phyloP scores from a whole-genome alignment of 1,140 invertebrate genomes.

The Euglossa dilemma region DNA sequence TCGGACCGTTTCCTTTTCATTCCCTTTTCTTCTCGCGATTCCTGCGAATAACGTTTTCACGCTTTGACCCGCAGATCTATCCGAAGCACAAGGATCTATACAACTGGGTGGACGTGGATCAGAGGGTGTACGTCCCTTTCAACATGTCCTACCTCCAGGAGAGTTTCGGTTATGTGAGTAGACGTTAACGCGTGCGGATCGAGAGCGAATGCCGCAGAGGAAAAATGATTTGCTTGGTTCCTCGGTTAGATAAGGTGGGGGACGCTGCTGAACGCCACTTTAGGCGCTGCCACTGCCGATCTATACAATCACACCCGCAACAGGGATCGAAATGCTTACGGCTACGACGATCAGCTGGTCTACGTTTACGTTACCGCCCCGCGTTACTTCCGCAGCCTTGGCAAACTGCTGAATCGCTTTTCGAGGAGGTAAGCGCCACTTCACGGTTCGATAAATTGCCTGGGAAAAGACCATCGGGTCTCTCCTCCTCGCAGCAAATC shows the following conservation, averaged over 20 bases:
- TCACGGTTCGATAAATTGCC: background rate
- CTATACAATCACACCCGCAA: slow-evolving; percentile 63
- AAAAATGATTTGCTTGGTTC: slow-evolving; percentile 60
- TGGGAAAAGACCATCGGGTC: background rate
- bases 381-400: slow-evolving; percentile 75
- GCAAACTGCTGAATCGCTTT: slow-evolving; percentile 76
- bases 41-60: background rate
- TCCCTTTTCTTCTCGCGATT: background rate
- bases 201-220: background rate
- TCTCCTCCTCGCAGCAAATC: too few relatives aligned
- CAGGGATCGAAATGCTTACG: slow-evolving; percentile 46
- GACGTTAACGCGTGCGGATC: slow-evolving; percentile 11
- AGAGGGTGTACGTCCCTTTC: slow-evolving; percentile 76
- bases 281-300: slow-evolving; percentile 67
- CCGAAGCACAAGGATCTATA: slow-evolving; percentile 80
- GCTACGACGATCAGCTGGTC: slow-evolving; percentile 69
- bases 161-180: slow-evolving; percentile 78
- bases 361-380: slow-evolving; percentile 77
- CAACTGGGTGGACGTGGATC: slow-evolving; percentile 76
- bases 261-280: slow-evolving; percentile 73
- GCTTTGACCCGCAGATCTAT: slow-evolving; percentile 70
- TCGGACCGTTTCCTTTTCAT: background rate
- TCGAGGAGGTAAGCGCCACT: slow-evolving; percentile 69
- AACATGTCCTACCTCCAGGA: slow-evolving; percentile 78
- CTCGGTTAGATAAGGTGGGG: slow-evolving; percentile 77